phyloP scores from a whole-genome alignment of 2,797 vertebrate genomes.

The Amblyopsis hoosieri region DNA sequence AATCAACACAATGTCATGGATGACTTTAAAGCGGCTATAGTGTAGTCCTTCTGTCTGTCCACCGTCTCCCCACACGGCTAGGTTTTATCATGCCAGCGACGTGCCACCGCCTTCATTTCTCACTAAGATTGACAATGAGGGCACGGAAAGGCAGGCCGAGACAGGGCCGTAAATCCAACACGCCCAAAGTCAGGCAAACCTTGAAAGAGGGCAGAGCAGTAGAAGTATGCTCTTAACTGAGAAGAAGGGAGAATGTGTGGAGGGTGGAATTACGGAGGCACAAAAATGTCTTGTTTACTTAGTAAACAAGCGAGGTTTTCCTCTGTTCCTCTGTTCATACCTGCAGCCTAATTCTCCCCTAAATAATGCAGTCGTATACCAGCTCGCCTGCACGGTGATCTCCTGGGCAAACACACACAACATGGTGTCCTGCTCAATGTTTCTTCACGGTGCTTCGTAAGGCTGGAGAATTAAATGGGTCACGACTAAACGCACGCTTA shows the following conservation, averaged over 20 bases:
- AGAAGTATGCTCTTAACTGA: slow-evolving; percentile 48
- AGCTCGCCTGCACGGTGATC: too few relatives aligned
- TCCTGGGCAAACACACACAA: slow-evolving; percentile 3
- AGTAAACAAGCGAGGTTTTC: slow-evolving; percentile 61
- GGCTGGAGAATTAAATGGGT: slow-evolving; percentile 59
- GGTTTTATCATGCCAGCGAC: slow-evolving; percentile 70
- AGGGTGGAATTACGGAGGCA: slow-evolving; percentile 24
- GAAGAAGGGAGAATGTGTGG: slow-evolving; percentile 17
- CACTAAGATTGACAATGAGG: slow-evolving; percentile 71
- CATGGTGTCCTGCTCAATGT: slow-evolving; percentile 17
- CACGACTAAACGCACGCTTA: slow-evolving; percentile 27
- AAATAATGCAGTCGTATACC: background rate
- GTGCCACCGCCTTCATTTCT: slow-evolving; percentile 68
- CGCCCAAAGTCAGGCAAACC: slow-evolving; percentile 73
- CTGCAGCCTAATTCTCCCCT: slow-evolving; percentile 33
- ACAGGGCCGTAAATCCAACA: slow-evolving; percentile 70
- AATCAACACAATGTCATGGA: slow-evolving; percentile 48
- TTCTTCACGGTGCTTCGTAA: slow-evolving; percentile 48
- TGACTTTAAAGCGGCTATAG: slow-evolving; percentile 47
- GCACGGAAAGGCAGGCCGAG: slow-evolving; percentile 62
- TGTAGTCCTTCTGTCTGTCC: slow-evolving; percentile 58
- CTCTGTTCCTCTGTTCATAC: slow-evolving; percentile 24
- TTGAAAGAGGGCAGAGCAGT: slow-evolving; percentile 65
- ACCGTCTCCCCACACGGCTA: slow-evolving; percentile 40
- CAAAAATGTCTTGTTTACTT: slow-evolving; percentile 4